Evolutionary conservation across 1,140 invertebrate genomes (phyloP).

Genomic region (Cataglyphis hispanica): DNA sequence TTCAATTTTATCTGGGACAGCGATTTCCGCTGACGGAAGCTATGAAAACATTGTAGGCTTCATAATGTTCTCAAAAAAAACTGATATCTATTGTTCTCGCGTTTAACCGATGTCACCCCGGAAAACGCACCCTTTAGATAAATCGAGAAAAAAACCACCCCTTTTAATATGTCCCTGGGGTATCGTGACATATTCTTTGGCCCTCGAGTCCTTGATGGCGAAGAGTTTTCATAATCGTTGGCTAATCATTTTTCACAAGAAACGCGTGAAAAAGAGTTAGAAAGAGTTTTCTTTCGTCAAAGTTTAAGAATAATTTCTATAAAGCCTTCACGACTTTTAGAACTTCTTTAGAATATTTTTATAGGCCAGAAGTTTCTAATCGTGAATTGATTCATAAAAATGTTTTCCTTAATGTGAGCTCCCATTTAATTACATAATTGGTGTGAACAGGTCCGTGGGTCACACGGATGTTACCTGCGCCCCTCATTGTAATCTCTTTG

Average conservation of each 20-base stretch:
- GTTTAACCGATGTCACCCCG: slow-evolving; percentile 72
- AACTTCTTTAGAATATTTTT: not conserved
- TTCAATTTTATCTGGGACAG: slow-evolving; percentile 12
- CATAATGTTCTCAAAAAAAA: slow-evolving; percentile 3
- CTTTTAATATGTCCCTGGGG: slow-evolving; percentile 56
- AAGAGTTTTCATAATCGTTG: slow-evolving; percentile 55
- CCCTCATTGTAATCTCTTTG: slow-evolving; percentile 26
- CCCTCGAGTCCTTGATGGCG: slow-evolving; percentile 33
- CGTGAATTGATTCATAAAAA: slow-evolving; percentile 6
- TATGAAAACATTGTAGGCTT: slow-evolving; percentile 40
- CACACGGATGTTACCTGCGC: slow-evolving; percentile 69
- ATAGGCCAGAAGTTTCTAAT: not conserved
- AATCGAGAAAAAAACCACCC: slow-evolving; percentile 74
- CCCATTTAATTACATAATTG: slow-evolving; percentile 57
- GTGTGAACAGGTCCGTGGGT: slow-evolving; percentile 32
- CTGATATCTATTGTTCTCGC: slow-evolving; percentile 56
- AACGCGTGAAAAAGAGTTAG: slow-evolving; percentile 28
- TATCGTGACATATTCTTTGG: slow-evolving; percentile 71
- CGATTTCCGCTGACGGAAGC: slow-evolving; percentile 38
- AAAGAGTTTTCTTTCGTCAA: not conserved
- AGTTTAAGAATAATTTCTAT: not conserved
- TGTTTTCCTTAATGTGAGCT: not conserved
- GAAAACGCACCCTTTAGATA: slow-evolving; percentile 72
- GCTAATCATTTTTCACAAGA: slow-evolving; percentile 60
- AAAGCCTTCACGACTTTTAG: not conserved